Evolutionary conservation across 2,888 invertebrate species (phyloP).

Genomic region (Acrobasis repandana): DNA sequence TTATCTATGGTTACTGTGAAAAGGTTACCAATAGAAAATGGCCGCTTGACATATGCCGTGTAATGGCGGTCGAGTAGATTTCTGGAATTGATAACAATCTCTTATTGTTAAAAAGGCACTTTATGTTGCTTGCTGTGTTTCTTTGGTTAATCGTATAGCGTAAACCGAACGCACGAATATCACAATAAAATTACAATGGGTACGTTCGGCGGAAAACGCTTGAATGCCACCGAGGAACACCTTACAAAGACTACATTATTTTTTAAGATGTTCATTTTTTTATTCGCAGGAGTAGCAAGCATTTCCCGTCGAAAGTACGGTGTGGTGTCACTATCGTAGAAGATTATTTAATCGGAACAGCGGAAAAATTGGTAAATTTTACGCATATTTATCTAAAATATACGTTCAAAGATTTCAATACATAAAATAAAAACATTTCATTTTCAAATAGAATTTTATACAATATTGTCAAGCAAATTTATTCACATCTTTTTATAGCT

Average conservation of each 20-base stretch:
- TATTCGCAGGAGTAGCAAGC: too few species aligned
- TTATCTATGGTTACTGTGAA: too few species aligned
- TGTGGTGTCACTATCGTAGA: too few species aligned
- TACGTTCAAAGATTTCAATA: background rate
- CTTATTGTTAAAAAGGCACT: conserved; percentile 46
- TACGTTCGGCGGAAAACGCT: background rate
- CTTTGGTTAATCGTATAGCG: conserved; percentile 37
- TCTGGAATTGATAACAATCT: conserved; percentile 22
- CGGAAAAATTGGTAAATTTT: background rate
- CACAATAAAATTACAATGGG: conserved; percentile 25
- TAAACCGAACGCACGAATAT: conserved; percentile 16
- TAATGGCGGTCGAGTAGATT: background rate
- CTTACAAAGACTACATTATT: too few species aligned
- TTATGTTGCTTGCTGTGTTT: conserved; percentile 31
- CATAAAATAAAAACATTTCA: background rate
- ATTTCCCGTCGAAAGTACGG: too few species aligned
- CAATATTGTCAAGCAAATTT: background rate
- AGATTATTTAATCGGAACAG: background rate
- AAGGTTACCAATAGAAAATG: too few species aligned
- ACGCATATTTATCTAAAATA: background rate
- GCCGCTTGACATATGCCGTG: too few species aligned
- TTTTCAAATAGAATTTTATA: background rate
- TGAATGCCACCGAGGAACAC: too few species aligned
- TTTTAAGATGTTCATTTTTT: too few species aligned
- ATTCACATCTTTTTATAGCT: background rate